These are phyloP conservation scores for Physeter macrocephalus DNA, from an alignment of 2,113 vertebrate species.

Conservation along the genomic window DNA sequence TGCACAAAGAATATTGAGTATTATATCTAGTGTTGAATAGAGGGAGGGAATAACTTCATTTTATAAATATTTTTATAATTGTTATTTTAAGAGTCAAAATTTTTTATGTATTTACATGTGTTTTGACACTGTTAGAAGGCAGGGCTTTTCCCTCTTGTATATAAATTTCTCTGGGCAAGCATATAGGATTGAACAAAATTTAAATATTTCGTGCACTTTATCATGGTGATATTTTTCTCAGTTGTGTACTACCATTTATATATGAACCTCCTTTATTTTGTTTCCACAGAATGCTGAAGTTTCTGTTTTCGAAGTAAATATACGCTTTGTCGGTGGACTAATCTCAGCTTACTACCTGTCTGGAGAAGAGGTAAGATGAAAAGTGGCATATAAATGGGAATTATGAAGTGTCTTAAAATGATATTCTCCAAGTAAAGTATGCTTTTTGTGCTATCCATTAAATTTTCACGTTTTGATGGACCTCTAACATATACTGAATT, in stretches of 20 bases:
- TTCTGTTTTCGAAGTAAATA: constrained; percentile 99
- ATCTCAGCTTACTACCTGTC: constrained; percentile 98
- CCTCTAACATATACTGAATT: neutral
- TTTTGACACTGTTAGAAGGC: neutral
- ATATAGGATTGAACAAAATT: neutral
- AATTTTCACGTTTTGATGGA: neutral
- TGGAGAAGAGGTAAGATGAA: constrained; percentile 93
- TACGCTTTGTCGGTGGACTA: constrained; percentile 96
- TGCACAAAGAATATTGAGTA: neutral
- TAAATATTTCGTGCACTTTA: neutral
- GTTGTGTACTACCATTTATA: neutral
- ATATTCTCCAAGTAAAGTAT: neutral
- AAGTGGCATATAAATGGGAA: neutral
- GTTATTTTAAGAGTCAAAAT: neutral
- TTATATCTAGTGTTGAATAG: neutral
- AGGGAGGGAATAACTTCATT: neutral
- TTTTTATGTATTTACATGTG: neutral
- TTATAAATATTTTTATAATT: constrained; percentile 13
- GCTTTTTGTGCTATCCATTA: neutral
- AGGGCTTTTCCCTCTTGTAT: neutral
- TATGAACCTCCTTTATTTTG: constrained; percentile 57
- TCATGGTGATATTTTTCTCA: neutral
- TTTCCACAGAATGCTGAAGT: constrained; percentile 92
- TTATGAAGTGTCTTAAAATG: neutral
- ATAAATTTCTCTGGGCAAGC: neutral